These are phyloP conservation scores for Pseudochaenichthys georgianus DNA, from an alignment of 2,797 vertebrate species.

Conservation along the genomic window DNA sequence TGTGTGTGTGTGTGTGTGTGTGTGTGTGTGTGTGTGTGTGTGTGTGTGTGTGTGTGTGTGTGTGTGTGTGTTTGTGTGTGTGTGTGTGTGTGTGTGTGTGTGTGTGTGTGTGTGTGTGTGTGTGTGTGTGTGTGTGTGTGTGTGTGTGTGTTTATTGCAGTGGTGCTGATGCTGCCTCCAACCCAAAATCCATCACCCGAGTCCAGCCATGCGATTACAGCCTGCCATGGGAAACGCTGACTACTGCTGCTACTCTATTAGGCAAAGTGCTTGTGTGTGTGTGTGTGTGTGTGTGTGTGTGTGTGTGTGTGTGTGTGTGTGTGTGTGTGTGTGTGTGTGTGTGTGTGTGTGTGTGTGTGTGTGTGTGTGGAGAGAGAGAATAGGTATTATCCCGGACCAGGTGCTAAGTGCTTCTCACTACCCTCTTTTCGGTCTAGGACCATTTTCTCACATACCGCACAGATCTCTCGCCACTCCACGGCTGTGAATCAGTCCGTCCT, in stretches of 20 bases:
- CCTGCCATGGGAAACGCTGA: conserved; percentile 84
- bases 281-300: no score
- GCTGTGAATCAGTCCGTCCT: conserved; percentile 63
- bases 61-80: no score
- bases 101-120: conserved; percentile 26
- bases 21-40: conserved; percentile 43
- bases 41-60: no score
- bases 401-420: conserved; percentile 79
- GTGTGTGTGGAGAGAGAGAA: conserved; percentile 53
- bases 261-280: conserved; percentile 82
- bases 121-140: conserved; percentile 41
- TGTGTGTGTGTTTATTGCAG: conserved; percentile 72
- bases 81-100: no score
- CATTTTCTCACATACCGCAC: conserved; percentile 69
- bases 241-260: conserved; percentile 85
- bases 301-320: conserved; percentile 40
- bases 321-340: conserved; percentile 32
- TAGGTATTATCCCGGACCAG: conserved; percentile 72
- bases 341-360: conserved; percentile 35
- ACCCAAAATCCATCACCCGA: conserved; percentile 85
- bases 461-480: conserved; percentile 48
- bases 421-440: conserved; percentile 63
- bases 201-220: conserved; percentile 83
- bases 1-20: conserved; percentile 41
- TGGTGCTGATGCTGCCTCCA: conserved; percentile 80